phyloP scores from a whole-genome alignment of 2,888 invertebrate species.

The Neocrepidodera transversa region DNA sequence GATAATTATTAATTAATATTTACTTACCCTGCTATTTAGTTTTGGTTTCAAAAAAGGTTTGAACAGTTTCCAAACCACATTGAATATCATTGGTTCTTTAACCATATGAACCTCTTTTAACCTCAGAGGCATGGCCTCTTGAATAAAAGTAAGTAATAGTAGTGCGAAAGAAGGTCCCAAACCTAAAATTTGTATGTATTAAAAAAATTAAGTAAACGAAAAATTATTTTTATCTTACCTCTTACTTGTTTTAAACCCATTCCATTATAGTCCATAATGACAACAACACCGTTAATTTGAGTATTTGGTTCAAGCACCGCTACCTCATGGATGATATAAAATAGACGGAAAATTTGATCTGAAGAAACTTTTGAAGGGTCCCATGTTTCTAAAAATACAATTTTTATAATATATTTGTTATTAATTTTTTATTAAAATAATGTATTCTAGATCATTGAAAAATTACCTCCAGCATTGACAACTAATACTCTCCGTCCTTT shows the following conservation, averaged over 20 bases:
- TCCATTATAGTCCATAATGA: slow-evolving; percentile 83
- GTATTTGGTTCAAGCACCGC: slow-evolving; percentile 80
- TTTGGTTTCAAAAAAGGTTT: slow-evolving; percentile 84
- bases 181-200: too few species aligned
- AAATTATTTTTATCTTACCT: slow-evolving; percentile 34
- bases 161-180: slow-evolving; percentile 78
- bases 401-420: too few species aligned
- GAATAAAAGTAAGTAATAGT: slow-evolving; percentile 80
- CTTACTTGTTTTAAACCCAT: slow-evolving; percentile 78
- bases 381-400: slow-evolving; percentile 71
- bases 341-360: slow-evolving; percentile 79
- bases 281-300: slow-evolving; percentile 81
- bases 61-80: slow-evolving; percentile 84
- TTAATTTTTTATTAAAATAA: too few species aligned
- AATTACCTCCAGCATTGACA: slow-evolving; percentile 74
- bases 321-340: slow-evolving; percentile 81
- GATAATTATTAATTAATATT: too few species aligned
- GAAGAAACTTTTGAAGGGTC: slow-evolving; percentile 75
- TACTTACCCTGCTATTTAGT: slow-evolving; percentile 75
- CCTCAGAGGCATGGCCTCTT: slow-evolving; percentile 85
- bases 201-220: too few species aligned
- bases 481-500: slow-evolving; percentile 77
- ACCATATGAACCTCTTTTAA: slow-evolving; percentile 87
- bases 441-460: too few species aligned
- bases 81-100: slow-evolving; percentile 84